Conservation (phyloP, 2,113 vertebrate species). For the Forbesichthys agassizii region DNA sequence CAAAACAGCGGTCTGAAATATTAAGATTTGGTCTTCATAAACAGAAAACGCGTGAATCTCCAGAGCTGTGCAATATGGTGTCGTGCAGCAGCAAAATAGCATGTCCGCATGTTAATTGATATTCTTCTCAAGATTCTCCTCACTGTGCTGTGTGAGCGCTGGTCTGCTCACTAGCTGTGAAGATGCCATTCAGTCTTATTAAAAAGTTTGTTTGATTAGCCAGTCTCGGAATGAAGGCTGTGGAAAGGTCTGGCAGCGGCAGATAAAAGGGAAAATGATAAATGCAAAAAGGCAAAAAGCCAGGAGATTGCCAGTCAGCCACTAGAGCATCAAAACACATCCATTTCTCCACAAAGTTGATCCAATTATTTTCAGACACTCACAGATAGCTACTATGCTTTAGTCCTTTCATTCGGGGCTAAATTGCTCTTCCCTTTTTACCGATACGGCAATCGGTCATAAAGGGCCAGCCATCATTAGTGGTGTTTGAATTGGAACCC, state of each 20-base stretch:
- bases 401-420: conserved; percentile 89
- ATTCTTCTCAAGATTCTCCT: conserved; percentile 73
- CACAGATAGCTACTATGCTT: conserved; percentile 80
- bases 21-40: neutral
- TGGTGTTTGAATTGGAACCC: conserved; percentile 98
- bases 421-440: conserved; percentile 88
- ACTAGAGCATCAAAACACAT: conserved; percentile 87
- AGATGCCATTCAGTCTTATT: conserved; percentile 84
- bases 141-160: conserved; percentile 55
- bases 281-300: conserved; percentile 69
- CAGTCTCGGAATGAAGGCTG: conserved; percentile 80
- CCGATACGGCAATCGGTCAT: conserved; percentile 92
- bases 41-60: conserved; percentile 51
- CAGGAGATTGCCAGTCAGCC: conserved; percentile 78
- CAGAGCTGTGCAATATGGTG: conserved; percentile 28
- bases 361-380: conserved; percentile 90
- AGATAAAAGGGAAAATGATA: conserved; percentile 89
- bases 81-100: conserved; percentile 40
- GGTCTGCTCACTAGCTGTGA: conserved; percentile 68
- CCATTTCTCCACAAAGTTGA: conserved; percentile 87
- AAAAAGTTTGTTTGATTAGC: conserved; percentile 88
- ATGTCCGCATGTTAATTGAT: conserved; percentile 70
- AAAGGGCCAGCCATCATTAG: conserved; percentile 98
- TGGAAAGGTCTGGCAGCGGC: conserved; percentile 80
- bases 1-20: neutral